Percentiles rank a stretch among this genome's conserved stretches.
Evolutionary conservation across 2,113 vertebrate species (phyloP).

Genomic region (Chaenogobius annularis): DNA sequence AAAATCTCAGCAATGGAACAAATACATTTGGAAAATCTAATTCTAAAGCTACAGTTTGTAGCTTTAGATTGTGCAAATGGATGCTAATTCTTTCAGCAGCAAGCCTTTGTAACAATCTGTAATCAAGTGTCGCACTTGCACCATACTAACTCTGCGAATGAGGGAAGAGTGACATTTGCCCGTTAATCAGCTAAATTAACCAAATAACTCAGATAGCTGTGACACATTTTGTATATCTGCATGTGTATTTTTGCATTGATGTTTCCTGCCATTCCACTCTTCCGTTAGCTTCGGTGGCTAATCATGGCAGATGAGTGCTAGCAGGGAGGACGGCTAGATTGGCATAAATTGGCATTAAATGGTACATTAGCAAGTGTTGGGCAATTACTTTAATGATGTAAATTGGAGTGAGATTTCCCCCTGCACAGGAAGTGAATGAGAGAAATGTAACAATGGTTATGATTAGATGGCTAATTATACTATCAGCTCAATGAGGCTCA

Average conservation of each 20-base stretch:
- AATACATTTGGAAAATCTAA: background rate
- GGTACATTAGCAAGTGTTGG: constrained; percentile 73
- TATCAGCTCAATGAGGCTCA: constrained; percentile 64
- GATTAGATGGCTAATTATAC: constrained; percentile 77
- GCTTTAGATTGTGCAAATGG: background rate
- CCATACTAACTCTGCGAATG: background rate
- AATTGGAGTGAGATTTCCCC: constrained; percentile 70
- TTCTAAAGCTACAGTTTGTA: background rate
- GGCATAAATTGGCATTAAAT: constrained; percentile 69
- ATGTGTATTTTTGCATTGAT: constrained; percentile 17
- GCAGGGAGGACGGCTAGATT: constrained; percentile 62
- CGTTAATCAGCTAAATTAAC: background rate
- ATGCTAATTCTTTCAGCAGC: background rate
- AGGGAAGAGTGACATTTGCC: background rate
- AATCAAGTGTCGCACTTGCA: background rate
- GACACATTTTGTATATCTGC: background rate
- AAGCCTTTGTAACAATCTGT: background rate
- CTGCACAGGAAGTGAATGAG: constrained; percentile 63
- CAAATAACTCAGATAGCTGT: background rate
- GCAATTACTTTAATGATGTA: constrained; percentile 74
- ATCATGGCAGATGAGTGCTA: constrained; percentile 71
- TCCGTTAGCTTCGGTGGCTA: constrained; percentile 60
- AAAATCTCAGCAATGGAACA: background rate
- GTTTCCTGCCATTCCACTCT: constrained; percentile 24
- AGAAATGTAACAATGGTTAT: constrained; percentile 76